Evolutionary conservation across 2,797 vertebrate genomes (phyloP).

Genomic region (Podarcis lilfordi): DNA sequence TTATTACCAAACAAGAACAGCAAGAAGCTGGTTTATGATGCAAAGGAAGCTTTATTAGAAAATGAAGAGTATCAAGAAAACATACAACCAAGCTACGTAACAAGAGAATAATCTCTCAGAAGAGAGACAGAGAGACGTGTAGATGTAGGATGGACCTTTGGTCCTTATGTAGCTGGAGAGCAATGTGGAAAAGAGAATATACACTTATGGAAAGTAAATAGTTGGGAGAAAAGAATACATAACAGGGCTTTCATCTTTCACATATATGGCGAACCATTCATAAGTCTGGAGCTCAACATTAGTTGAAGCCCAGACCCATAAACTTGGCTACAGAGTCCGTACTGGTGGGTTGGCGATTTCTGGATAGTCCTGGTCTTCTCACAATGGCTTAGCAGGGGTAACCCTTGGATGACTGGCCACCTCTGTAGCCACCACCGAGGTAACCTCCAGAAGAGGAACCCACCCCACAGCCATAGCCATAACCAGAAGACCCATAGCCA

Average conservation of each 20-base stretch:
- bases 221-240: too few species aligned
- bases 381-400: not conserved
- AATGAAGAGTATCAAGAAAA: not conserved
- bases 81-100: not conserved
- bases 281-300: not conserved
- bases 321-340: not conserved
- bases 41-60: slow-evolving; percentile 20
- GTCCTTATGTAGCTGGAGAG: not conserved
- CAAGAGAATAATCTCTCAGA: too few species aligned
- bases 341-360: too few species aligned
- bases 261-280: not conserved
- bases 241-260: not conserved
- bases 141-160: not conserved
- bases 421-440: not conserved
- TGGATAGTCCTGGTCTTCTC: not conserved
- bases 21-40: not conserved
- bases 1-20: too few species aligned
- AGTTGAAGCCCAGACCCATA: not conserved
- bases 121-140: not conserved
- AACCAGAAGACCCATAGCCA: not conserved
- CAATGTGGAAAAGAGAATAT: not conserved
- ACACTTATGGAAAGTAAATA: not conserved
- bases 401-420: not conserved
- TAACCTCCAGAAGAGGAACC: not conserved
- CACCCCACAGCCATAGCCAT: not conserved